Evolutionary conservation across 23 tunicate genomes (phyloP), one percentile per base, ranked within the genome.

Genomic region (Ciona savignyi): DNA sequence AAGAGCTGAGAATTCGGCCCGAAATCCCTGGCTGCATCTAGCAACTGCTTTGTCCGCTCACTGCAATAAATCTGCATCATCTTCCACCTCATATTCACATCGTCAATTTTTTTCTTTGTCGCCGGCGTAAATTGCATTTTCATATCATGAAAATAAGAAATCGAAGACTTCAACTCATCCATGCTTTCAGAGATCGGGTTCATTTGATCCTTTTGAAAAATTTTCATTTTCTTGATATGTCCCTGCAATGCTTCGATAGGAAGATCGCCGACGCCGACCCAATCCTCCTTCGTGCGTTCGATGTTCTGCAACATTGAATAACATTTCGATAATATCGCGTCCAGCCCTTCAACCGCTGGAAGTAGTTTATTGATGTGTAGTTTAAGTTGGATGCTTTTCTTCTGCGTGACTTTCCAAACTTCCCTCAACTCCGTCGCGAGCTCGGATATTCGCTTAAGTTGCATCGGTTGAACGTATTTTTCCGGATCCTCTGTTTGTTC

Each of bases 1-100:
- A 87, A 87, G 69, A 87, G 61, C 72, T 87, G 95, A 20, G 95
- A 87, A 56, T 81, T 76, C 1, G 95, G 95, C 11, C 95, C 95
- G 71, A 87, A 87, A 76, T 87, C 95, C 31, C 81, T 66, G 63
- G 81, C 70, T 29, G 95, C 95, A 23, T 87, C 83, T 1, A 87
- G 33, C 25, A 87, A 61, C 29, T 80, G 83, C 23, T 81, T 81
- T 51, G 63, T 68, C 56, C 95, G 32, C 48, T 87, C 95, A 68
- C 71, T 77, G 69, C 87, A 73, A 28, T 79, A 81, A 2, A 81
- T 77, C 63, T 87, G 82, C 30, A 87, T 27, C 67, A 87, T 65
- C 65, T 87, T 74, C 86, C 86, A 76, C 1, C 86, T 62, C 86
- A 81, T 87, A 31, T 85, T 72, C 11, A 87, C 33, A 63, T 87